phyloP scores from a whole-genome alignment of 2,797 vertebrate species.

The Syngnathus acus region DNA sequence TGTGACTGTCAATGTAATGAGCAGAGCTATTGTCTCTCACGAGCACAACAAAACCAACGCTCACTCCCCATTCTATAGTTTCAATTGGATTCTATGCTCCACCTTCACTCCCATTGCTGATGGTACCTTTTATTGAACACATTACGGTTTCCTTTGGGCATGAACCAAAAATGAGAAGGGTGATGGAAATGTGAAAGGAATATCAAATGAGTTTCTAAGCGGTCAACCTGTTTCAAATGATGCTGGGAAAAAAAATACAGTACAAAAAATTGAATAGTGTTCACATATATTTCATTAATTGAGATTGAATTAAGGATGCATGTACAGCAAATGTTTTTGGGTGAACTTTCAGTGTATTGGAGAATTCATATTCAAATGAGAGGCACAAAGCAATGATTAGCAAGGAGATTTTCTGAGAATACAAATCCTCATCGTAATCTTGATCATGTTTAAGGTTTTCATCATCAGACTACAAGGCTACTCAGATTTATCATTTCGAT shows the following conservation, averaged over 20 bases:
- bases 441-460: constrained; percentile 17
- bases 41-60: constrained; percentile 9
- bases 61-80: constrained; percentile 24
- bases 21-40: constrained; percentile 17
- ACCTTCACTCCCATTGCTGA: constrained; percentile 22
- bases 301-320: no score
- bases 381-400: constrained; percentile 9
- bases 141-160: constrained; percentile 24
- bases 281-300: no score
- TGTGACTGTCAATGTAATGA: constrained; percentile 18
- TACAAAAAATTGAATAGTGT: no score
- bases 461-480: constrained; percentile 28
- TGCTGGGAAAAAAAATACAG: no score
- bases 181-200: constrained; percentile 19
- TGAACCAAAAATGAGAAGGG: constrained; percentile 24
- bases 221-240: background rate
- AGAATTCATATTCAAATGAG: background rate
- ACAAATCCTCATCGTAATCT: constrained; percentile 14
- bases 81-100: constrained; percentile 26
- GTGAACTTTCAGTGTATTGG: background rate
- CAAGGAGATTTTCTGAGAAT: constrained; percentile 13
- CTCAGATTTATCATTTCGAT: constrained; percentile 26
- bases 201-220: no score
- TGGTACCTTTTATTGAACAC: constrained; percentile 25
- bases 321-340: no score